Conservation (phyloP, 2,797 vertebrate species). For the Myotis vivesi region DNA sequence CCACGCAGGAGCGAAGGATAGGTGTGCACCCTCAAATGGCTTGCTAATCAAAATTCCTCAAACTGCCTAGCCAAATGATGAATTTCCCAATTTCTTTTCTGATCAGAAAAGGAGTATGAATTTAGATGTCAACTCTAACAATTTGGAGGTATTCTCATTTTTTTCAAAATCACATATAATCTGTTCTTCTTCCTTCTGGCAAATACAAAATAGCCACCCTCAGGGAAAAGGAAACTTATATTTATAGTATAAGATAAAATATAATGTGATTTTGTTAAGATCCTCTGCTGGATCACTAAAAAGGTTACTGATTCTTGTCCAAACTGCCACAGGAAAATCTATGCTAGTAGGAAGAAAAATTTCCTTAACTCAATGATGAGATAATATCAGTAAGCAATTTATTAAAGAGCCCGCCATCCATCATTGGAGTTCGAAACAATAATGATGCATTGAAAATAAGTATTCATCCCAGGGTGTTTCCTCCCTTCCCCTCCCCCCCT, state of each 20-base stretch:
- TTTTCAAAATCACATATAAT: conserved; percentile 40
- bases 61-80: neutral
- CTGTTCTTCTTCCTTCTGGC: neutral
- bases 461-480: conserved; percentile 11
- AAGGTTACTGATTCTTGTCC: conserved; percentile 33
- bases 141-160: neutral
- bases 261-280: conserved; percentile 52
- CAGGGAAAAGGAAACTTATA: conserved; percentile 51
- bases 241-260: conserved; percentile 57
- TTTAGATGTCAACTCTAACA: conserved; percentile 30
- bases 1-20: neutral
- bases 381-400: conserved; percentile 67
- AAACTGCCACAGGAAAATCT: conserved; percentile 18
- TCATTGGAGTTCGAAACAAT: conserved; percentile 35
- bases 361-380: conserved; percentile 45
- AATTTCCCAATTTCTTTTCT: conserved; percentile 20
- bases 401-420: conserved; percentile 66
- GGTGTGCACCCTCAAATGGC: neutral
- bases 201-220: conserved; percentile 43
- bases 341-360: neutral
- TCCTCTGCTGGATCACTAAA: neutral
- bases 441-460: conserved; percentile 64
- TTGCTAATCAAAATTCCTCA: neutral
- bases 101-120: conserved; percentile 38
- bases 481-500: neutral